Evolutionary conservation across 2,888 invertebrate genomes (phyloP).

Genomic region (Cheilosia variabilis): DNA sequence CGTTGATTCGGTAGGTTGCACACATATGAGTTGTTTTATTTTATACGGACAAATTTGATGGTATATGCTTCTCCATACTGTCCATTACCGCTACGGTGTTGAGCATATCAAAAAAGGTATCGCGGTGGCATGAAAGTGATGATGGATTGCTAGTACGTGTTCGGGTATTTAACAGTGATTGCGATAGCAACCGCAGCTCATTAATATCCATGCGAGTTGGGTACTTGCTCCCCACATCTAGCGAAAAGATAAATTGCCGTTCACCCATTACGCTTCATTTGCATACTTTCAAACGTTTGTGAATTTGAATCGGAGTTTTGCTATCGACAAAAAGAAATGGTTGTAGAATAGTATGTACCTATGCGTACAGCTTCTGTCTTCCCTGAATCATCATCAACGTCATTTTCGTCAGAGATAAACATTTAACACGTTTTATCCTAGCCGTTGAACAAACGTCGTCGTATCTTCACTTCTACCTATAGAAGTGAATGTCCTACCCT

Average conservation of each 20-base stretch:
- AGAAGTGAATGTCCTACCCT: slow-evolving; percentile 2
- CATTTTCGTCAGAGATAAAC: slow-evolving; percentile 79
- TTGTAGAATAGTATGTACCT: slow-evolving; percentile 19
- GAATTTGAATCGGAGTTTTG: slow-evolving; percentile 53
- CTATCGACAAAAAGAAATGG: background rate
- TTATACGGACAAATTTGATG: background rate
- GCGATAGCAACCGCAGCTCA: slow-evolving; percentile 73
- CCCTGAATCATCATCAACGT: slow-evolving; percentile 62
- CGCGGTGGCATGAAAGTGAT: slow-evolving; percentile 70
- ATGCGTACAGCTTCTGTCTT: slow-evolving; percentile 10
- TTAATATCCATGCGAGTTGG: slow-evolving; percentile 69
- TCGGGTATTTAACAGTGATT: slow-evolving; percentile 73
- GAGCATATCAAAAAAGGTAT: slow-evolving; percentile 47
- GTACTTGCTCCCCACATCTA: slow-evolving; percentile 60
- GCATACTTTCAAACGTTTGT: slow-evolving; percentile 61
- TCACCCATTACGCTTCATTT: slow-evolving; percentile 71
- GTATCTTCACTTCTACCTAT: slow-evolving; percentile 26
- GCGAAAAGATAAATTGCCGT: slow-evolving; percentile 70
- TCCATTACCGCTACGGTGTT: slow-evolving; percentile 36
- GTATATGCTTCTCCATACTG: slow-evolving; percentile 31
- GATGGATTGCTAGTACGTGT: slow-evolving; percentile 71
- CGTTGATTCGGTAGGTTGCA: slow-evolving; percentile 43
- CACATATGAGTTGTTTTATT: slow-evolving; percentile 61
- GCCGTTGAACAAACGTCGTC: slow-evolving; percentile 25
- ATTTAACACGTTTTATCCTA: slow-evolving; percentile 81